Conservation (phyloP, 1,140 invertebrate genomes). For the Stenopsyche tienmushanensis region DNA sequence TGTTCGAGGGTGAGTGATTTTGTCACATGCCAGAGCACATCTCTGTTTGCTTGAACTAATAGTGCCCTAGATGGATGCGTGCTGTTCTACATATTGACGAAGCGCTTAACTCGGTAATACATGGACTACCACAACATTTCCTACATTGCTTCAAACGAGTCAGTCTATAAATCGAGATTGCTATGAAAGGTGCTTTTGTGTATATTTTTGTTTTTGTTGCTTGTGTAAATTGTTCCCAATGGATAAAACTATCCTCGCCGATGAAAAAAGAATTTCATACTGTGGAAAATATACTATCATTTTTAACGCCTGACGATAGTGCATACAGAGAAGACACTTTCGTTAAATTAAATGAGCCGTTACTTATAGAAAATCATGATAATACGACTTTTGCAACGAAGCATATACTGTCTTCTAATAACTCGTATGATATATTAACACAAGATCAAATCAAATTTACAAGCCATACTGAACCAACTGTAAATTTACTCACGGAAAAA, state of each 20-base stretch:
- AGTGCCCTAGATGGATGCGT: not conserved
- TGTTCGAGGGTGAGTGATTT: too few species aligned
- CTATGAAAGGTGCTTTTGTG: not conserved
- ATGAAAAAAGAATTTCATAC: not conserved
- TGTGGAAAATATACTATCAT: not conserved
- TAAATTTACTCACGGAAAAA: too few species aligned
- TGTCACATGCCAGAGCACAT: constrained; percentile 35
- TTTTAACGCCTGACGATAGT: not conserved
- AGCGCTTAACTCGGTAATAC: not conserved
- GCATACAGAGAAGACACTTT: not conserved
- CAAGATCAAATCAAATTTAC: too few species aligned
- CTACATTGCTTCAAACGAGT: not conserved
- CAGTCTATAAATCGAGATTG: not conserved
- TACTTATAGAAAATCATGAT: not conserved
- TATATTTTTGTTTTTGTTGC: not conserved
- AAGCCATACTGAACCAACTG: too few species aligned
- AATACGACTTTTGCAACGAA: too few species aligned
- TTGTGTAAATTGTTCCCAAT: constrained; percentile 1
- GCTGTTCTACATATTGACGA: not conserved
- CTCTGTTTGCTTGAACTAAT: constrained; percentile 34
- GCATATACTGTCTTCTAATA: too few species aligned
- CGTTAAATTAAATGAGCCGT: not conserved
- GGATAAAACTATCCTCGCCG: constrained; percentile 11
- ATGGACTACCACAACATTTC: not conserved
- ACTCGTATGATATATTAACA: too few species aligned